Evolutionary conservation across 2,113 vertebrate species (phyloP), one percentile per base, ranked within the genome.

Genomic region (Tachycineta bicolor): DNA sequence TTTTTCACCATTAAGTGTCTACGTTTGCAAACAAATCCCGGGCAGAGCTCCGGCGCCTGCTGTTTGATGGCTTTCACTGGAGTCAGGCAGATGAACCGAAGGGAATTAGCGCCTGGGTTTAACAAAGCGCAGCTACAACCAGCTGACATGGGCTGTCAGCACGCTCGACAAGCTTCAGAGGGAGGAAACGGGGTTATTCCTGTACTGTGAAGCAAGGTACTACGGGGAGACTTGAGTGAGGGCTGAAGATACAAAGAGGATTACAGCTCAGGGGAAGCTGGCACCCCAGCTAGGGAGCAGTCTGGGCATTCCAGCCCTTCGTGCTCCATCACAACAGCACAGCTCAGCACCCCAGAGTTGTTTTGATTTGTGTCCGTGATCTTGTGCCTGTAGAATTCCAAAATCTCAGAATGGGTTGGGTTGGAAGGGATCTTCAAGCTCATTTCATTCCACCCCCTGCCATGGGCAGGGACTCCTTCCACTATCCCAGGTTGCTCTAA

Each of bases 1-100:
- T 65, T 87, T 92, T 69, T 69, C 92, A 86, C 90, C 90, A 55
- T 94, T 90, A 93, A 97, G 95, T 74, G 82, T 90, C 94, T 67
- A 90, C 88, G 46, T 94, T 79, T 43, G 81, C 92, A 94, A 95
- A 93, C 83, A 95, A 93, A 88, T 90, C n/a, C 55, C 28, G 59
- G 10, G n/a, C 79, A 76, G 79, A 67, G 68, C 67, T 77, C 14
- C 9, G 17, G 28, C 53, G 31, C 78, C 53, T 49, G 74, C 90
- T 76, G 70, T 52, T 60, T 73, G 60, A 58, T 62, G 82, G 78
- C 59, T 76, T 76, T 31, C 41, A 7, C 20, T 33, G 11, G 10
- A 64, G 82, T 5, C 12, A 12, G 68, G 37, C 34, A 20, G 62
- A 94, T 10, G 44, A 90, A 62, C 23, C 24, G 9, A 29, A 53